Evolutionary conservation across 2,797 vertebrate species (phyloP).

Genomic region (Pseudomugil tenellus): DNA sequence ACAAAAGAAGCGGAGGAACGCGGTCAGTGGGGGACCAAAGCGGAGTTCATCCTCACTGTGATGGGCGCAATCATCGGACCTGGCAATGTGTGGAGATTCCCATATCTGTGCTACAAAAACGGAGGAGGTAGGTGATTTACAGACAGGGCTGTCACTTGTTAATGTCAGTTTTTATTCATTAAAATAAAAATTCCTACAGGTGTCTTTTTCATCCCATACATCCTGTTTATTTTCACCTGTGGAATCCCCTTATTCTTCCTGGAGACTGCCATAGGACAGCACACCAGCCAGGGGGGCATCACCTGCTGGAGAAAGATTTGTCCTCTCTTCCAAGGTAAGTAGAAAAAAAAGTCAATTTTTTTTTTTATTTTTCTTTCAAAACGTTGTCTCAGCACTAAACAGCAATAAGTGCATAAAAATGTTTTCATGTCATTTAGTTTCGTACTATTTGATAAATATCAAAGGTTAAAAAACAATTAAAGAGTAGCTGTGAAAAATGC

Average conservation of each 20-base stretch:
- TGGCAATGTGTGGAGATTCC: conserved; percentile 91
- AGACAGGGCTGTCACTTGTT: too few relatives aligned
- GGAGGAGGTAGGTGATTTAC: conserved; percentile 85
- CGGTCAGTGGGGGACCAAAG: conserved; percentile 65
- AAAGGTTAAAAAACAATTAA: too few relatives aligned
- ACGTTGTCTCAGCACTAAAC: too few relatives aligned
- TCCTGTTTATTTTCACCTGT: conserved; percentile 79
- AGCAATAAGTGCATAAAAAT: neutral
- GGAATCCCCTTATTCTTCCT: conserved; percentile 82
- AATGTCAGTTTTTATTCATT: too few relatives aligned
- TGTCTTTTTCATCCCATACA: conserved; percentile 82
- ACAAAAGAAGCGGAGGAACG: neutral
- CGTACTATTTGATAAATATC: too few relatives aligned
- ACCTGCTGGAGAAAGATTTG: conserved; percentile 82
- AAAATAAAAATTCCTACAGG: too few relatives aligned
- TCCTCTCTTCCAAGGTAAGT: conserved; percentile 79
- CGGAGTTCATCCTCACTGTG: conserved; percentile 73
- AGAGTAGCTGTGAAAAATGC: neutral
- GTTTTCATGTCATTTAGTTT: too few relatives aligned
- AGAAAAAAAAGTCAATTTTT: too few relatives aligned
- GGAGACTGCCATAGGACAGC: conserved; percentile 80
- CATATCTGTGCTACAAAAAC: conserved; percentile 92
- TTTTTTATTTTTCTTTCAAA: neutral
- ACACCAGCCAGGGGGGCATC: conserved; percentile 80
- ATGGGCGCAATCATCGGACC: conserved; percentile 78